Conservation (phyloP, 2,113 vertebrate genomes). For the Actinemys pallida region DNA sequence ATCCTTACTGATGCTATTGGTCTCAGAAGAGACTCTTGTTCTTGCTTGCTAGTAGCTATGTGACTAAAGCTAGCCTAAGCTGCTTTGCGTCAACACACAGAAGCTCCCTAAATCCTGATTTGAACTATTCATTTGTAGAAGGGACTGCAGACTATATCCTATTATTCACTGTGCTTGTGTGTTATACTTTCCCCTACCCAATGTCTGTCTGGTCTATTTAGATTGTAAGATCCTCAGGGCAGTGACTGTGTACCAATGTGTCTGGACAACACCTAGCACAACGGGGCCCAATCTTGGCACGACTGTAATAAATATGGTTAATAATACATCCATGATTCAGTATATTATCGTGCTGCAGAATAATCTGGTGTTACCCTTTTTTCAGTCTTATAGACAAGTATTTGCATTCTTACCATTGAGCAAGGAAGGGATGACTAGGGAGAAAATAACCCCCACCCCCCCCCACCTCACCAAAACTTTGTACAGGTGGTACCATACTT, state of each 20-base stretch:
- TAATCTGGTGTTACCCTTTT: not conserved
- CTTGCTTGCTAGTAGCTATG: not conserved
- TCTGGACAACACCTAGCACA: not conserved
- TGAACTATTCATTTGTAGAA: not conserved
- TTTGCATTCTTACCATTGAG: not conserved
- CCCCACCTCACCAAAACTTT: not conserved
- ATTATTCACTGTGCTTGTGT: not conserved
- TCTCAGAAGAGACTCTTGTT: not conserved
- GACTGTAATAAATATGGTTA: not conserved
- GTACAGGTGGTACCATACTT: not conserved
- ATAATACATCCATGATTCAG: not conserved
- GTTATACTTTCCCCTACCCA: not conserved
- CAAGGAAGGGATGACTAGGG: not conserved
- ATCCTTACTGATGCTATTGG: not conserved
- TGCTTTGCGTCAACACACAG: not conserved
- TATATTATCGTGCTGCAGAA: not conserved
- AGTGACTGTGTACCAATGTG: no score
- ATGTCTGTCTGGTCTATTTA: not conserved
- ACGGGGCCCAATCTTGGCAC: not conserved
- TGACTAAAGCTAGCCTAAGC: not conserved
- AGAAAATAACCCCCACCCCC: not conserved
- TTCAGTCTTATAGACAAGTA: rapidly evolving
- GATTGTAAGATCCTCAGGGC: not conserved
- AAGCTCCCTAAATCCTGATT: not conserved
- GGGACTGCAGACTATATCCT: not conserved